A percentile compares a stretch with the other conserved stretches of the same genome.
Evolutionary conservation across 2,888 invertebrate species (phyloP).

Genomic region (Heteropelma amictum): DNA sequence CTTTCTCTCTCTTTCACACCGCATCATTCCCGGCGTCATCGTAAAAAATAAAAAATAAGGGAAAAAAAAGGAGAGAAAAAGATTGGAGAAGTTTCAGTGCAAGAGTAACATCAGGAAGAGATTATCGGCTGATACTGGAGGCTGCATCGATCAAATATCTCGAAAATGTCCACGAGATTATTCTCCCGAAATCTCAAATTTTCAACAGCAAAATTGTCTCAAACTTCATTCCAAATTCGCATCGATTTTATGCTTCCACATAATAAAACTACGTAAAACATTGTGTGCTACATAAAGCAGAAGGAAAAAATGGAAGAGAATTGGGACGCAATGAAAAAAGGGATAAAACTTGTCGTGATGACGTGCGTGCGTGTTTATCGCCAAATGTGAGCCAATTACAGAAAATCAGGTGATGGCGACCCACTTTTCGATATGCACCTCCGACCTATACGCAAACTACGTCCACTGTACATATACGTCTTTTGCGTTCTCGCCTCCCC

Average conservation of each 20-base stretch:
- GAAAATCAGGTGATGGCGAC: constrained; percentile 58
- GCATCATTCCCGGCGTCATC: constrained; percentile 68
- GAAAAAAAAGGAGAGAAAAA: not conserved
- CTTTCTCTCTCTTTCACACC: constrained; percentile 61
- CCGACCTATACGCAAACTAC: constrained; percentile 59
- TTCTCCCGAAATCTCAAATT: too few relatives aligned
- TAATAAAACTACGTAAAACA: too few relatives aligned
- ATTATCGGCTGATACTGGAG: constrained; percentile 68
- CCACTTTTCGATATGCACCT: constrained; percentile 65
- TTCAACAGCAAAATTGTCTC: too few relatives aligned
- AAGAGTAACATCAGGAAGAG: constrained; percentile 72
- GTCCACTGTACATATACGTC: constrained; percentile 41
- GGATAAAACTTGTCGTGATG: constrained; percentile 63
- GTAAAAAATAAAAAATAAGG: constrained; percentile 48
- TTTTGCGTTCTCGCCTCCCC: constrained; percentile 26
- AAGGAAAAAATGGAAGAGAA: not conserved
- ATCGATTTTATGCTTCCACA: too few relatives aligned
- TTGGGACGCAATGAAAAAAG: not conserved
- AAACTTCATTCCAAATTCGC: too few relatives aligned
- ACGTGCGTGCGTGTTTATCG: constrained; percentile 6
- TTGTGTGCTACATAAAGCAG: too few relatives aligned
- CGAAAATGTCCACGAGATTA: too few relatives aligned
- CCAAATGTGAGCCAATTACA: constrained; percentile 53
- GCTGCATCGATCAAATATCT: too few relatives aligned
- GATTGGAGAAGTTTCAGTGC: constrained; percentile 55